Percentiles rank a stretch among this genome's conserved stretches.
Conservation (phyloP, 2,113 vertebrate genomes). For the Barbus barbus region DNA sequence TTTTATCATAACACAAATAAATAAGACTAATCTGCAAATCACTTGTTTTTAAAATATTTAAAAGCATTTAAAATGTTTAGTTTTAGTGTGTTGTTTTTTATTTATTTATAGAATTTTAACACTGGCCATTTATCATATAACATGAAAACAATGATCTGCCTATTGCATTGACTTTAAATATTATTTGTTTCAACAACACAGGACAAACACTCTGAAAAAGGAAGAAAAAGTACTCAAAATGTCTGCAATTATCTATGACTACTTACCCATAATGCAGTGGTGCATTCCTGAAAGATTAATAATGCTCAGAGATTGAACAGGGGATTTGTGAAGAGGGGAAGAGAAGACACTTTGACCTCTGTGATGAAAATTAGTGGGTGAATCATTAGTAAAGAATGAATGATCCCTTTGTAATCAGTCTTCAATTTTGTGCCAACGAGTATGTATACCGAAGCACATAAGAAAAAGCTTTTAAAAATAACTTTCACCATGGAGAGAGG, state of each 20-base stretch:
- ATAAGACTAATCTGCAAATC: too few species aligned
- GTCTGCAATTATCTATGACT: not conserved
- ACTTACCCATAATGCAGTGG: conserved; percentile 16
- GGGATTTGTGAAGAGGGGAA: conserved; percentile 5
- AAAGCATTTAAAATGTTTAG: too few species aligned
- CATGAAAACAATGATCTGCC: not conserved
- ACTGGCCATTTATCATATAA: not conserved
- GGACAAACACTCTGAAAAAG: not conserved
- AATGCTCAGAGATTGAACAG: not conserved
- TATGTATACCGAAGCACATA: not conserved
- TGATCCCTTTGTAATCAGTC: conserved; percentile 26
- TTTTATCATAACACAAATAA: too few species aligned
- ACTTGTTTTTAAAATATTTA: too few species aligned
- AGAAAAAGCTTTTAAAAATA: conserved; percentile 8
- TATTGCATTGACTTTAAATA: not conserved
- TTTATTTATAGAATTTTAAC: not conserved
- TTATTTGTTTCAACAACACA: not conserved
- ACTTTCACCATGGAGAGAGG: not conserved
- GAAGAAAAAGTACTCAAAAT: not conserved
- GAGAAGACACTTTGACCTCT: conserved; percentile 49
- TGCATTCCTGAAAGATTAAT: conserved; percentile 6
- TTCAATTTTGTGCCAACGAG: conserved; percentile 36
- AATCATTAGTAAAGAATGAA: conserved; percentile 51
- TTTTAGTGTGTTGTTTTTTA: too few species aligned
- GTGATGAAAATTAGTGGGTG: conserved; percentile 53